phyloP scores from a whole-genome alignment of 2,113 vertebrate genomes.

The Protomyctophum bolini region DNA sequence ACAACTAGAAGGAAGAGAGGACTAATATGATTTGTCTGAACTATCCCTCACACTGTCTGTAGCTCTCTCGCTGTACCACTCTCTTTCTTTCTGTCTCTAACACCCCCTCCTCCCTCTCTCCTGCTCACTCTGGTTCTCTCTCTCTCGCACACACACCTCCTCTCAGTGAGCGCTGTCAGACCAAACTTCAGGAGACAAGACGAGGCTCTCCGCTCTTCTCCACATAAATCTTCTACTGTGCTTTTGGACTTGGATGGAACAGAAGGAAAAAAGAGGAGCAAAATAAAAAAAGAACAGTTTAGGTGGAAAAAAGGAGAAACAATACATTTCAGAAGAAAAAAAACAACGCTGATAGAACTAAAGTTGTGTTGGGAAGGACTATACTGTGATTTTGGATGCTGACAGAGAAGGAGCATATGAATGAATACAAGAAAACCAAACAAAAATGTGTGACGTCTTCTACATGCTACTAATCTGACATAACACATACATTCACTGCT shows the following conservation, averaged over 20 bases:
- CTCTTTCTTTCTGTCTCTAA: background rate
- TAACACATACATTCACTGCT: no score
- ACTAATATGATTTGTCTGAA: slow-evolving; percentile 65
- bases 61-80: slow-evolving; percentile 55
- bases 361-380: no score
- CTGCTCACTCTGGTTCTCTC: slow-evolving; percentile 45
- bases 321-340: no score
- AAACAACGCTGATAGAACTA: no score
- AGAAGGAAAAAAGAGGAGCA: background rate
- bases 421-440: no score
- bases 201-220: slow-evolving; percentile 41
- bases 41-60: slow-evolving; percentile 67
- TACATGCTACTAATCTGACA: no score
- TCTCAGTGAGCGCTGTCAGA: slow-evolving; percentile 58
- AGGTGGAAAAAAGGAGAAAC: no score
- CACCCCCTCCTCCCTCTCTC: slow-evolving; percentile 45
- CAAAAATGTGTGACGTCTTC: no score
- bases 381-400: no score
- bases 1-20: slow-evolving; percentile 65
- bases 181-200: slow-evolving; percentile 59
- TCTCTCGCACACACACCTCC: slow-evolving; percentile 51
- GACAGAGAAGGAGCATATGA: no score
- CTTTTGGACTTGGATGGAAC: slow-evolving; percentile 68
- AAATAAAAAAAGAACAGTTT: no score
- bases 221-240: slow-evolving; percentile 21